These are phyloP conservation scores for Antidorcas marsupialis DNA, from an alignment of 2,113 vertebrate species.

Conservation along the genomic window DNA sequence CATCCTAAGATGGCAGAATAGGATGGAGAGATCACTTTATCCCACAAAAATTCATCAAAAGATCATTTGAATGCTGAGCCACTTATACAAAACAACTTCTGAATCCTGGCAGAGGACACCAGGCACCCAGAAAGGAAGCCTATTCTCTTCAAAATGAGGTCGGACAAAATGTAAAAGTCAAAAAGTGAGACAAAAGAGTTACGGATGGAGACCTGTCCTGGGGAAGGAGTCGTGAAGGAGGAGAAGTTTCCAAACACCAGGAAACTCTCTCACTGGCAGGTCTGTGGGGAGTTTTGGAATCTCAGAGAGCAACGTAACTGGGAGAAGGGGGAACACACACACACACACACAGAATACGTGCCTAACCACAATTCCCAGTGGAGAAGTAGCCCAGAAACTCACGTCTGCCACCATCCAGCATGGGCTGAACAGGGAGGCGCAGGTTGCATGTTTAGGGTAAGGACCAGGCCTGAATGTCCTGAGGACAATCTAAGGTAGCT, in stretches of 20 bases:
- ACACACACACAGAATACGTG: neutral
- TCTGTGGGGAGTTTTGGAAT: neutral
- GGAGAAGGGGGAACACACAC: neutral
- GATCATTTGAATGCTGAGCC: neutral
- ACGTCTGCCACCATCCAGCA: fast-evolving
- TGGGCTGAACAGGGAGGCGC: neutral
- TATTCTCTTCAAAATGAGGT: neutral
- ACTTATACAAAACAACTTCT: neutral
- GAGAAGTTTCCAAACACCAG: neutral
- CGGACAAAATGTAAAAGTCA: neutral
- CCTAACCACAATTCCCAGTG: neutral
- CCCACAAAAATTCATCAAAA: neutral
- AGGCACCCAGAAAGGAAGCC: neutral
- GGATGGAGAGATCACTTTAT: neutral
- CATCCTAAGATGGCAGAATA: neutral
- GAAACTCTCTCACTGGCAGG: neutral
- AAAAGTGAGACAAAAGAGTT: neutral
- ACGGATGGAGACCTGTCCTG: neutral
- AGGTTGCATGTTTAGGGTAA: neutral
- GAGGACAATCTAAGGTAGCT: neutral
- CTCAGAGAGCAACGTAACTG: neutral
- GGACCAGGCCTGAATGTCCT: neutral
- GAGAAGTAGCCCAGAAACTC: neutral
- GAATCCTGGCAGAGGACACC: neutral
- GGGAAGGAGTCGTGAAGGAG: neutral